A percentile compares a stretch with the other conserved stretches of the same genome.
Conservation (phyloP, 2,113 vertebrate species). For the Deroptyus accipitrinus region DNA sequence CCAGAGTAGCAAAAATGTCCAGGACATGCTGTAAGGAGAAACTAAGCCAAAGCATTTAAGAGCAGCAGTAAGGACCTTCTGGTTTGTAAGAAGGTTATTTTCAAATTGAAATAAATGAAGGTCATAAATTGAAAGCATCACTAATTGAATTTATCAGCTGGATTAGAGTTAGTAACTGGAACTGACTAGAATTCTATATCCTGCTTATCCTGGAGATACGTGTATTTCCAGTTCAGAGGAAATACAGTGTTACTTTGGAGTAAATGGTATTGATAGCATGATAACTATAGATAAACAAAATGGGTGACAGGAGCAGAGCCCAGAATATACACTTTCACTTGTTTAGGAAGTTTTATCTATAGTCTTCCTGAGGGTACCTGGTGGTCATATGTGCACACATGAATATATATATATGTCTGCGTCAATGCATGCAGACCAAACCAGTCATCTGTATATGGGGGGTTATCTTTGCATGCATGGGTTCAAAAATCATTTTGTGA, state of each 20-base stretch:
- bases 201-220: background rate
- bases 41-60: background rate
- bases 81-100: background rate
- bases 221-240: background rate
- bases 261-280: background rate
- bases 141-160: background rate
- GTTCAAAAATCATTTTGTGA: accelerated
- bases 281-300: background rate
- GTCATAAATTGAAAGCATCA: background rate
- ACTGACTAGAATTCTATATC: background rate
- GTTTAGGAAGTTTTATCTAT: background rate
- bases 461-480: background rate
- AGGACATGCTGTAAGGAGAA: background rate
- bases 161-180: background rate
- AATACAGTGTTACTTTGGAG: background rate
- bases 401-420: background rate
- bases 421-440: background rate
- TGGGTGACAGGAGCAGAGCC: background rate
- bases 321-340: background rate
- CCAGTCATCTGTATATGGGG: background rate
- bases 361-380: background rate
- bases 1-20: background rate
- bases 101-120: background rate
- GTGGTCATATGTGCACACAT: background rate
- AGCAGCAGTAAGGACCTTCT: background rate